Evolutionary conservation across 1,140 invertebrate genomes (phyloP).

Genomic region (Vanessa tameamea): DNA sequence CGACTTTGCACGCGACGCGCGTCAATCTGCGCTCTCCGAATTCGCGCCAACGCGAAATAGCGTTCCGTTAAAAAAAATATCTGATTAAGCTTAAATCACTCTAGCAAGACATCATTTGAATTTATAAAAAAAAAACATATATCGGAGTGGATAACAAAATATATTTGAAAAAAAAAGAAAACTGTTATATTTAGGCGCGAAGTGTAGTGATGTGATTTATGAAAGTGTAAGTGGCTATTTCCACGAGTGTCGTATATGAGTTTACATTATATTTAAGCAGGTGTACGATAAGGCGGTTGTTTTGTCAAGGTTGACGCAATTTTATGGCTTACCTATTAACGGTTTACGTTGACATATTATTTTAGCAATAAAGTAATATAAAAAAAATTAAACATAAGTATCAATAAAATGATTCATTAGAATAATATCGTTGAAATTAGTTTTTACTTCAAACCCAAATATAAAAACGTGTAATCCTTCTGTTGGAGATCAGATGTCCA

Average conservation of each 20-base stretch:
- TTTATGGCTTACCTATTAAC: conserved; percentile 23
- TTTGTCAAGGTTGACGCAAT: conserved; percentile 42
- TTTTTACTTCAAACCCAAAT: no score
- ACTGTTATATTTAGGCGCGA: conserved; percentile 41
- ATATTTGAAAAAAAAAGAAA: conserved; percentile 7
- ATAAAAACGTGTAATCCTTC: no score
- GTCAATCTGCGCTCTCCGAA: conserved; percentile 54
- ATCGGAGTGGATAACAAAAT: background rate
- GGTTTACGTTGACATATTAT: background rate
- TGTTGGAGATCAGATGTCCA: no score
- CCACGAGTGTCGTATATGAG: conserved; percentile 44
- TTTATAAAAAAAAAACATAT: no score
- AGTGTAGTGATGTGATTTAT: conserved; percentile 50
- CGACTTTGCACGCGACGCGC: conserved; percentile 69
- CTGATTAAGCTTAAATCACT: no score
- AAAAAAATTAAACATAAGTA: background rate
- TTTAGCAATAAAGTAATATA: background rate
- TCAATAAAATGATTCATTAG: no score
- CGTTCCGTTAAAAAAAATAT: background rate
- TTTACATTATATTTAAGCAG: conserved; percentile 63
- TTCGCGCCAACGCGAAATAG: conserved; percentile 60
- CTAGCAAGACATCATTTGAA: no score
- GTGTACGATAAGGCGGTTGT: conserved; percentile 48
- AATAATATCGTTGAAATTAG: no score
- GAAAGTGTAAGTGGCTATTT: conserved; percentile 36